These are phyloP conservation scores for Watsonalla binaria DNA, from an alignment of 2,888 invertebrate genomes.

Conservation along the genomic window DNA sequence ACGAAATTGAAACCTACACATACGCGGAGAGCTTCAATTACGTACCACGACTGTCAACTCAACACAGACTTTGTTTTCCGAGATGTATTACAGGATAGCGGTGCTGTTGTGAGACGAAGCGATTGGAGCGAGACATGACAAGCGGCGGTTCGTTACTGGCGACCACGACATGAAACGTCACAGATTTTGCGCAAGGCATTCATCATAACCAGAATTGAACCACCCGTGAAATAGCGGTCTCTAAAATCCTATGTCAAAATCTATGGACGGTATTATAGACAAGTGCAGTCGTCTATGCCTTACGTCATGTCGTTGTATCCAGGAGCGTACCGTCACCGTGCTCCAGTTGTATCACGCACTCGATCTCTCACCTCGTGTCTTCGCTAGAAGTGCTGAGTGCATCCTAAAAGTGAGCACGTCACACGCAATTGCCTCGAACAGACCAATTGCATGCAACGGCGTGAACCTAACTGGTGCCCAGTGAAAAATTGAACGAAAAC, in stretches of 20 bases:
- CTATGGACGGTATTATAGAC: too few relatives aligned
- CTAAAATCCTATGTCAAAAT: too few relatives aligned
- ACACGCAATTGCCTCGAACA: conserved; percentile 36
- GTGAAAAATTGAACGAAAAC: conserved; percentile 75
- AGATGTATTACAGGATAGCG: too few relatives aligned
- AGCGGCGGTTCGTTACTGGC: conserved; percentile 2
- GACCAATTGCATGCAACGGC: conserved; percentile 44
- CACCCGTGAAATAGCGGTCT: too few relatives aligned
- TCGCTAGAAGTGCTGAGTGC: conserved; percentile 75
- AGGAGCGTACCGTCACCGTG: conserved; percentile 11
- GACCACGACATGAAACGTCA: conserved; percentile 7
- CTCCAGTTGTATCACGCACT: conserved; percentile 58
- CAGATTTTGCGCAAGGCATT: neutral
- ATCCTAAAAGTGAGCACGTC: conserved; percentile 69
- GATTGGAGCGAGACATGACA: neutral
- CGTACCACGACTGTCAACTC: too few relatives aligned
- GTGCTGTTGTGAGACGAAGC: neutral
- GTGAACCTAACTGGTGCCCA: conserved; percentile 73
- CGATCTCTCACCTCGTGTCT: conserved; percentile 78
- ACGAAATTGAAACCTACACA: too few relatives aligned
- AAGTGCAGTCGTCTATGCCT: neutral
- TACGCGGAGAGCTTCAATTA: too few relatives aligned
- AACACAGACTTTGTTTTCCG: too few relatives aligned
- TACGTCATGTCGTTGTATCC: neutral
- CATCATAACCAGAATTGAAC: too few relatives aligned